phyloP scores from a whole-genome alignment of 2,888 invertebrate species.

The Phortica okadai region DNA sequence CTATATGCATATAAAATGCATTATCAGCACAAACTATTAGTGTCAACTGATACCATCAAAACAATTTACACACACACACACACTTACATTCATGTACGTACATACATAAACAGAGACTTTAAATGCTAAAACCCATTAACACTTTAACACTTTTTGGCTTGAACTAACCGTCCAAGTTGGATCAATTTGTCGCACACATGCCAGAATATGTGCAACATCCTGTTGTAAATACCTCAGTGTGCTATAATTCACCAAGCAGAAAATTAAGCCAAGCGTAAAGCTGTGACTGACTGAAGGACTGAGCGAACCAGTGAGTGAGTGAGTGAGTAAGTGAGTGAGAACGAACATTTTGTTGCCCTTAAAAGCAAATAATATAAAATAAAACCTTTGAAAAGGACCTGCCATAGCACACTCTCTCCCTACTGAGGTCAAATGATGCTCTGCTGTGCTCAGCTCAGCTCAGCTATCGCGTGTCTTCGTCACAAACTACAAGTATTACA shows the following conservation, averaged over 20 bases:
- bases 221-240: conserved; percentile 48
- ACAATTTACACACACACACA: conserved; percentile 35
- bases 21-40: conserved; percentile 53
- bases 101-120: background rate
- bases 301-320: background rate
- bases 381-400: conserved; percentile 19
- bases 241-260: conserved; percentile 52
- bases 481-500: conserved; percentile 10
- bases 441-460: background rate
- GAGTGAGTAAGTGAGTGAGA: background rate
- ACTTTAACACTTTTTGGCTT: conserved; percentile 49
- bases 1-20: conserved; percentile 43
- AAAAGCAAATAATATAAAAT: conserved; percentile 30
- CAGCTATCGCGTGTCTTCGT: conserved; percentile 4
- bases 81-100: background rate
- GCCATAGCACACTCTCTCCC: background rate
- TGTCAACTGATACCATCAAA: conserved; percentile 7
- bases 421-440: conserved; percentile 13
- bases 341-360: conserved; percentile 27
- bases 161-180: conserved; percentile 37
- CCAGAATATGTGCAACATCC: conserved; percentile 29
- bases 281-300: background rate
- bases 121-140: conserved; percentile 53
- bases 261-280: conserved; percentile 30
- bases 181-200: conserved; percentile 61